Base-by-base conservation (phyloP, 2,888 invertebrate genomes). In the Trissolcus brochymenae region DNA sequence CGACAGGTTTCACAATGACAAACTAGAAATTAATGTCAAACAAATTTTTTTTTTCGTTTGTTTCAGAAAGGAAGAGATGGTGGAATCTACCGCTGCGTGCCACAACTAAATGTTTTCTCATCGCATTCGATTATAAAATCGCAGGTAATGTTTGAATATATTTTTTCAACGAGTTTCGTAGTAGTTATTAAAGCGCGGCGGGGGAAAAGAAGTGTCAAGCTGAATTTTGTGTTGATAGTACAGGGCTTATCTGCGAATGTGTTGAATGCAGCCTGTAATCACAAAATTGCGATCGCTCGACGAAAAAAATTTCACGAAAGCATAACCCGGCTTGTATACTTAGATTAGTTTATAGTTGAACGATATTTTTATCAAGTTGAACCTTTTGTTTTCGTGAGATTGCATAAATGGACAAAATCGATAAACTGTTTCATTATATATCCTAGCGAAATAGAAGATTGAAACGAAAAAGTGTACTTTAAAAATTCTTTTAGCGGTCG, bases 61-160 rank as follows among this genome's bases (percentile, higher is more conserved):
- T 61, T 66, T 41, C 71, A 74, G 78, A 57, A n/a, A n/a, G n/a
- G 35, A 35, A 6, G 35, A 49, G 14, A 61, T 66, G 78, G 57
- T 67, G 56, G 56, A 61, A 59, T 59, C 54, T 14, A 57, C 41
- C 14, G 40, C 49, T 21, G 43, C 14, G 43, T 54, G 21, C 67
- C 35, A 56, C 57, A 72, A 66, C 71, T 74, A 66, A 78, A 65
- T 21, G 35, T 57, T 61, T 54, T 53, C 59, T 29, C 41, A 57
- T 61, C 50, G 61, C 62, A 56, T 60, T 62, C 59, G 65, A 67
- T 71, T 78, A 78, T 71, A 67, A 71, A 66, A 74, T 59, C 40
- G 11, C 62, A 78, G 78, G 78, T 78, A 71, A 78, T 25, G 25
- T 14, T 19, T 11, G 4, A 54, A 16, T 35, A 57, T 57, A n/a